phyloP scores from a whole-genome alignment of 2,797 vertebrate genomes.

The Pangasius djambal region DNA sequence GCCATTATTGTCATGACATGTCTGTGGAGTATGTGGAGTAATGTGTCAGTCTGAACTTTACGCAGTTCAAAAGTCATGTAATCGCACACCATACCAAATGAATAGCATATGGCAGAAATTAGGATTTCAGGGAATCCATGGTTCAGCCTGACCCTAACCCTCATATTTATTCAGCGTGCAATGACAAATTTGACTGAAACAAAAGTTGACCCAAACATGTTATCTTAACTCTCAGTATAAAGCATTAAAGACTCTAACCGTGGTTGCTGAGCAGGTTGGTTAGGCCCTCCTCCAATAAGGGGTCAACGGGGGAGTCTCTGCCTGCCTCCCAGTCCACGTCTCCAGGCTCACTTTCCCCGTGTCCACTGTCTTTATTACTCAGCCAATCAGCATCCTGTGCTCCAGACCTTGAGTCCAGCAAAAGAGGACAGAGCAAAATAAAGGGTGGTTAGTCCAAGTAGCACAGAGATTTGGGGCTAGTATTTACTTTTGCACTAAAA shows the following conservation, averaged over 20 bases:
- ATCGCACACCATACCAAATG: slow-evolving; percentile 1
- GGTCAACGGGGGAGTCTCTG: slow-evolving; percentile 82
- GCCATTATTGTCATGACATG: neutral
- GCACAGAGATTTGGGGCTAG: neutral
- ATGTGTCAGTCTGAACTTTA: neutral
- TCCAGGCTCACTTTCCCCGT: slow-evolving; percentile 85
- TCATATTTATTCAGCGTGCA: neutral
- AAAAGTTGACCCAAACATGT: neutral
- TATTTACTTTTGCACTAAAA: neutral
- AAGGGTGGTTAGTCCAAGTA: neutral
- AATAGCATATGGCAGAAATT: slow-evolving; percentile 5
- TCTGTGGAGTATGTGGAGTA: neutral
- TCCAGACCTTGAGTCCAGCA: slow-evolving; percentile 70
- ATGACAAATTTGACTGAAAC: neutral
- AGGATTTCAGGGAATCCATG: neutral
- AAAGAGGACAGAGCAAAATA: slow-evolving; percentile 2
- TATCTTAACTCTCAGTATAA: neutral
- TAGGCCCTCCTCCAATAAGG: slow-evolving; percentile 85
- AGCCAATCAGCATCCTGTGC: slow-evolving; percentile 83
- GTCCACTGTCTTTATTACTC: slow-evolving; percentile 86
- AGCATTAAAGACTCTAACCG: slow-evolving; percentile 68
- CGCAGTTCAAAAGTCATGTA: neutral
- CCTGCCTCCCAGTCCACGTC: slow-evolving; percentile 82
- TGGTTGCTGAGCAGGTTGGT: slow-evolving; percentile 78
- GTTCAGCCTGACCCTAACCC: neutral